phyloP scores from a whole-genome alignment of 2,888 invertebrate species.

The Rapana venosa region DNA sequence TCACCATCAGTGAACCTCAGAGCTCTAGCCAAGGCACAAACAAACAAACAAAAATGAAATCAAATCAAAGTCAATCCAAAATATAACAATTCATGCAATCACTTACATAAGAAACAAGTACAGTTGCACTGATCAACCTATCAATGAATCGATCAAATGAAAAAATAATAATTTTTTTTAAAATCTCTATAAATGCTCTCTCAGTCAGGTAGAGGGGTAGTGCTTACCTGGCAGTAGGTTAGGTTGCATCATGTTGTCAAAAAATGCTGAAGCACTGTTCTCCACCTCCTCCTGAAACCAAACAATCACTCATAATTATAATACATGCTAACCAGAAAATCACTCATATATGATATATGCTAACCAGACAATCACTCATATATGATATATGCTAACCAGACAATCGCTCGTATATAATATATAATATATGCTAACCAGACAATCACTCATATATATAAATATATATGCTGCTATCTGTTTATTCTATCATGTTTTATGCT shows the following conservation, averaged over 20 bases:
- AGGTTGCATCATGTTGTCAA: slow-evolving; percentile 61
- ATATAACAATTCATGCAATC: too few species aligned
- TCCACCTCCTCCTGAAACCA: slow-evolving; percentile 62
- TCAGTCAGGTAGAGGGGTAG: too few species aligned
- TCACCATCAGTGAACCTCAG: too few species aligned
- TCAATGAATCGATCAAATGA: too few species aligned
- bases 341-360: not conserved
- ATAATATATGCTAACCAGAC: slow-evolving; percentile 16
- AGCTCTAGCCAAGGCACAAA: too few species aligned
- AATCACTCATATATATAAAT: not conserved
- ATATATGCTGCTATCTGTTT: not conserved
- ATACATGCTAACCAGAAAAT: not conserved
- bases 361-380: not conserved
- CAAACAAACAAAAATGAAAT: too few species aligned
- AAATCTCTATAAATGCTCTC: too few species aligned
- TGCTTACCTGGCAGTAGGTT: slow-evolving; percentile 61
- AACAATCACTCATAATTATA: not conserved
- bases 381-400: not conserved
- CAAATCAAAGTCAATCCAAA: too few species aligned
- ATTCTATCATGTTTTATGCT: too few species aligned
- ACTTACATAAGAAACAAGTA: too few species aligned
- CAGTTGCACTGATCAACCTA: too few species aligned
- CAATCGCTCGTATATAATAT: not conserved
- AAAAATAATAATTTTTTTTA: too few species aligned
- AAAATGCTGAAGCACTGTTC: slow-evolving; percentile 64